These are phyloP conservation scores for Peromyscus maniculatus DNA, from an alignment of 2,113 vertebrate genomes.

Conservation along the genomic window DNA sequence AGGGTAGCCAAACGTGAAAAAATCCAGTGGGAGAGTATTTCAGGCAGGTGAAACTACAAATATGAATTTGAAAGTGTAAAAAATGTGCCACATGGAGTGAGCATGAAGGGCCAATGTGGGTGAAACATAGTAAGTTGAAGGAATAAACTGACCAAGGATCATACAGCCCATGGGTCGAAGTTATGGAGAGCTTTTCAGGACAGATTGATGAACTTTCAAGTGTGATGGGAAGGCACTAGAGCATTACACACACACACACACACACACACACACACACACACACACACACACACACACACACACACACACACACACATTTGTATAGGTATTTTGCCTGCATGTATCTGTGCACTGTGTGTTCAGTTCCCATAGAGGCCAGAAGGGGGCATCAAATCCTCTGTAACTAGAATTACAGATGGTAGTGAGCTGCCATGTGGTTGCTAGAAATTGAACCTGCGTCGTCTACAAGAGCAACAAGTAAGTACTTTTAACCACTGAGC, in stretches of 20 bases:
- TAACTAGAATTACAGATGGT: not conserved
- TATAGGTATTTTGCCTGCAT: not conserved
- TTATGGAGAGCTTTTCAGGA: not conserved
- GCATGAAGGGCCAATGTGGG: not conserved
- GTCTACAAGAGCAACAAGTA: not conserved
- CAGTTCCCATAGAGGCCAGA: not conserved
- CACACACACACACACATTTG: not conserved
- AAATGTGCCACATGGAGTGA: not conserved
- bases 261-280: no score
- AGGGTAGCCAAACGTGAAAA: constrained; percentile 7
- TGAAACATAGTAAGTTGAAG: not conserved
- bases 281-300: no score
- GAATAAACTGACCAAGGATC: not conserved
- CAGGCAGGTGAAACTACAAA: constrained; percentile 23
- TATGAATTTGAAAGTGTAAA: not conserved
- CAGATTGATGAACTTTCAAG: not conserved
- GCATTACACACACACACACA: not conserved
- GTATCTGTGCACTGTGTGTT: not conserved
- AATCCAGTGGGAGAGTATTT: constrained; percentile 10
- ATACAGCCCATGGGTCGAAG: not conserved
- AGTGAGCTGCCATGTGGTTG: not conserved
- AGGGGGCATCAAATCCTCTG: not conserved
- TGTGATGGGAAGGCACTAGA: not conserved
- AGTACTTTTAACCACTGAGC: not conserved
- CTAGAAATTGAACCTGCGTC: not conserved